Percentiles rank a stretch among this genome's conserved stretches.
phyloP scores from a whole-genome alignment of 2,888 invertebrate species.

The Vesta saturnalis region DNA sequence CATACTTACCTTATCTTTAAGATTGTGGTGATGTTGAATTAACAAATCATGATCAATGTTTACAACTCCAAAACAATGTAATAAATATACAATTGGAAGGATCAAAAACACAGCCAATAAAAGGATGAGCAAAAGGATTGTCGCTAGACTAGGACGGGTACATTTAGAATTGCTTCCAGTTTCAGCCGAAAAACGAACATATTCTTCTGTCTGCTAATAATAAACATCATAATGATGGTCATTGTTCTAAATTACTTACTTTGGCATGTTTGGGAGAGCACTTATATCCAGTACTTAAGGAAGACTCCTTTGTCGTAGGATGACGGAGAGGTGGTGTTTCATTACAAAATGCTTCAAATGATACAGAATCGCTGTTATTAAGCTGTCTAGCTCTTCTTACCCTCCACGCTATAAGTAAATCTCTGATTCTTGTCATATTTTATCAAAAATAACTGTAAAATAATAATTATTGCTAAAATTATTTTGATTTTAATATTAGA shows the following conservation, averaged over 20 bases:
- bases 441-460: background rate
- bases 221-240: background rate
- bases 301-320: conserved; percentile 65
- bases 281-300: conserved; percentile 64
- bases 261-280: conserved; percentile 51
- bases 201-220: conserved; percentile 50
- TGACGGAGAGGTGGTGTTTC: conserved; percentile 61
- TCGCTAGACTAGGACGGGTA: conserved; percentile 56
- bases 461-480: background rate
- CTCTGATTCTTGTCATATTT: conserved; percentile 54
- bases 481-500: background rate
- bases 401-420: conserved; percentile 54
- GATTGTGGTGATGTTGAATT: conserved; percentile 30
- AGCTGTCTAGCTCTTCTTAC: conserved; percentile 51
- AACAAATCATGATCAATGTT: conserved; percentile 44
- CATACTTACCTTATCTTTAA: conserved; percentile 46
- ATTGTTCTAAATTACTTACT: background rate
- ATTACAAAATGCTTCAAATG: conserved; percentile 70
- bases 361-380: conserved; percentile 60
- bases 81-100: conserved; percentile 59
- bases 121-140: conserved; percentile 55
- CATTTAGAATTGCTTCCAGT: conserved; percentile 43
- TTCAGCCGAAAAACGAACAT: conserved; percentile 52
- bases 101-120: conserved; percentile 60
- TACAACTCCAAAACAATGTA: conserved; percentile 60